Conservation (phyloP, 2,888 invertebrate species). For the Caenorhabditis macrosperma region DNA sequence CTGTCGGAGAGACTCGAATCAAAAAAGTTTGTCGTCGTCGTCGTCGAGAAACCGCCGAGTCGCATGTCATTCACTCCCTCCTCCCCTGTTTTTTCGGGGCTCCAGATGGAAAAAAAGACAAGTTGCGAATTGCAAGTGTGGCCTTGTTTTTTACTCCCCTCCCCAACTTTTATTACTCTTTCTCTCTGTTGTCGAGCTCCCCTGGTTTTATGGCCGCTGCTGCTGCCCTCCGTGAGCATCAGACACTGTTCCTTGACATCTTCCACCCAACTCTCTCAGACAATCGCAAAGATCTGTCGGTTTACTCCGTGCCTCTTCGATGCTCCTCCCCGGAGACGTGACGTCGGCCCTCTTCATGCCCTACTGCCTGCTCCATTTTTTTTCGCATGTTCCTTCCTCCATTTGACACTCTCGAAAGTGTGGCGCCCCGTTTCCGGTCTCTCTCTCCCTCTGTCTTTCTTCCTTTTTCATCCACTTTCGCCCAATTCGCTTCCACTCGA, state of each 20-base stretch:
- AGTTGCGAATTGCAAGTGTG: slow-evolving; percentile 2
- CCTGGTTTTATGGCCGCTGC: background rate
- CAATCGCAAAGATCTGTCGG: background rate
- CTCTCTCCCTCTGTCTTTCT: no score
- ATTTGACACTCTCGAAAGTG: slow-evolving; percentile 22
- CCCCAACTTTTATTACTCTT: slow-evolving; percentile 7
- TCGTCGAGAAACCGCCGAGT: background rate
- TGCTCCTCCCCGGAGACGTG: slow-evolving; percentile 44
- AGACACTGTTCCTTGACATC: background rate
- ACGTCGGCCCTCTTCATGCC: slow-evolving; percentile 32
- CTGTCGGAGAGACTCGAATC: slow-evolving; percentile 31
- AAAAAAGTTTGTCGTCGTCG: slow-evolving; percentile 29
- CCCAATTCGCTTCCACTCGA: slow-evolving; percentile 53
- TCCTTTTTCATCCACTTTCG: slow-evolving; percentile 47
- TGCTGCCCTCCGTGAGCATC: background rate
- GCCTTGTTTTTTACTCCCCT: background rate
- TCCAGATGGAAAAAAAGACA: background rate
- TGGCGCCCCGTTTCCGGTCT: slow-evolving; percentile 32
- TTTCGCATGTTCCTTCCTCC: slow-evolving; percentile 35
- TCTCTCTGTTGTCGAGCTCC: background rate
- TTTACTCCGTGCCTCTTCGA: background rate
- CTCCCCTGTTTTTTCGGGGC: slow-evolving; percentile 16
- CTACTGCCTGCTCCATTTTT: slow-evolving; percentile 20
- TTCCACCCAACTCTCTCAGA: background rate
- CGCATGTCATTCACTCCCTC: slow-evolving; percentile 33